phyloP scores from a whole-genome alignment of 2,888 invertebrate genomes.

The Callyntrura guangdongensis region DNA sequence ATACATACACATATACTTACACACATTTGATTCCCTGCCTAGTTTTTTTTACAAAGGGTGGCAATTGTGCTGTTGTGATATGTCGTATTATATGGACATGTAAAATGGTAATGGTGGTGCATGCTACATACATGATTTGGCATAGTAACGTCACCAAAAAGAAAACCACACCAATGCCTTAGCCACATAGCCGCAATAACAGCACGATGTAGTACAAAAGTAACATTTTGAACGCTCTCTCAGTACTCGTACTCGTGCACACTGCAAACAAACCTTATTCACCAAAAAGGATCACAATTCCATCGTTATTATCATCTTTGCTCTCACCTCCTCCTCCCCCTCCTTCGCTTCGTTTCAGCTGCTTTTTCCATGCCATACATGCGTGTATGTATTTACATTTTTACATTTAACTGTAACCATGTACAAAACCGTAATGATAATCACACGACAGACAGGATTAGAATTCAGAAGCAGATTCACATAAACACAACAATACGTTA shows the following conservation, averaged over 20 bases:
- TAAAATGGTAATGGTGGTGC: background rate
- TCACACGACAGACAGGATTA: slow-evolving; percentile 4
- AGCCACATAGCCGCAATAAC: slow-evolving; percentile 23
- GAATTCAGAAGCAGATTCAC: background rate
- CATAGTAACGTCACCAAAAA: slow-evolving; percentile 12
- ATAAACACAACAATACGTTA: background rate
- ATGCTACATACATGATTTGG: background rate
- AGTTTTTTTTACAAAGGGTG: background rate
- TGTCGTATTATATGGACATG: background rate
- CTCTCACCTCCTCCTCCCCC: background rate
- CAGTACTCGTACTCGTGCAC: background rate
- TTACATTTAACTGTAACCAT: slow-evolving; percentile 25
- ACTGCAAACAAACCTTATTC: background rate
- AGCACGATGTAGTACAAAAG: background rate
- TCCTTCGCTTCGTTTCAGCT: slow-evolving; percentile 21
- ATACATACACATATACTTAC: background rate
- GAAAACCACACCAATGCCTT: slow-evolving; percentile 38
- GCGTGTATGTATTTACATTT: slow-evolving; percentile 4
- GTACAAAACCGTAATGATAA: slow-evolving; percentile 18
- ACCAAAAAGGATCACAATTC: slow-evolving; percentile 18
- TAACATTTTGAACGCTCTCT: background rate
- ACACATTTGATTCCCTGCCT: background rate
- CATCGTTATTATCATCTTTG: slow-evolving; percentile 9
- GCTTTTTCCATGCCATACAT: slow-evolving; percentile 39
- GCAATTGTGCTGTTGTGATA: background rate